Conservation (phyloP, 2,797 vertebrate genomes). For the Alauda arvensis region DNA sequence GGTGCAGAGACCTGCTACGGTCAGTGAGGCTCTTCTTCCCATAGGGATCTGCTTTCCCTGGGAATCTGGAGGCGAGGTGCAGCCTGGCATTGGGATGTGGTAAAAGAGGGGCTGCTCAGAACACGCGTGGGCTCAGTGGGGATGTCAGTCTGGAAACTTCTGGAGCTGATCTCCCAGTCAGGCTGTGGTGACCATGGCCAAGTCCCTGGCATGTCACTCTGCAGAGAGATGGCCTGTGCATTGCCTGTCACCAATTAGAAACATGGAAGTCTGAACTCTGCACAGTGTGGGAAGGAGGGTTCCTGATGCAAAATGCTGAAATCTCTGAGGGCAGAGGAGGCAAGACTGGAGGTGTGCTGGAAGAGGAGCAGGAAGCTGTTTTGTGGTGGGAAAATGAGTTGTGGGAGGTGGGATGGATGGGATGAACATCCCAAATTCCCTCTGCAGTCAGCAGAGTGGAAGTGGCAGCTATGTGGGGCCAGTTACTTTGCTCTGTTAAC, state of each 20-base stretch:
- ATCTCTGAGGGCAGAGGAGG: neutral
- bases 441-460: neutral
- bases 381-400: neutral
- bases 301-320: neutral
- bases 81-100: neutral
- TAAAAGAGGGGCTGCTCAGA: neutral
- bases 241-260: neutral
- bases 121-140: fast-evolving
- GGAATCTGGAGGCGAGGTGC: neutral
- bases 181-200: neutral
- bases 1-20: constrained; percentile 90
- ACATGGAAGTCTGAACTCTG: neutral
- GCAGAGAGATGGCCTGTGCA: neutral
- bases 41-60: neutral
- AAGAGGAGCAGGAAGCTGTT: neutral
- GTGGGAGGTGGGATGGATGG: neutral
- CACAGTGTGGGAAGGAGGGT: neutral
- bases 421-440: neutral
- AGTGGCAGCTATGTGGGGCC: neutral
- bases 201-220: neutral
- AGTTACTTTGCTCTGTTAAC: neutral
- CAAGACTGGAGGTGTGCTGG: neutral
- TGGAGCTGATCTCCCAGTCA: neutral
- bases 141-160: neutral
- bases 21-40: constrained; percentile 54